These are phyloP conservation scores for Tholera decimalis DNA, from an alignment of 2,888 invertebrate genomes.

Conservation along the genomic window DNA sequence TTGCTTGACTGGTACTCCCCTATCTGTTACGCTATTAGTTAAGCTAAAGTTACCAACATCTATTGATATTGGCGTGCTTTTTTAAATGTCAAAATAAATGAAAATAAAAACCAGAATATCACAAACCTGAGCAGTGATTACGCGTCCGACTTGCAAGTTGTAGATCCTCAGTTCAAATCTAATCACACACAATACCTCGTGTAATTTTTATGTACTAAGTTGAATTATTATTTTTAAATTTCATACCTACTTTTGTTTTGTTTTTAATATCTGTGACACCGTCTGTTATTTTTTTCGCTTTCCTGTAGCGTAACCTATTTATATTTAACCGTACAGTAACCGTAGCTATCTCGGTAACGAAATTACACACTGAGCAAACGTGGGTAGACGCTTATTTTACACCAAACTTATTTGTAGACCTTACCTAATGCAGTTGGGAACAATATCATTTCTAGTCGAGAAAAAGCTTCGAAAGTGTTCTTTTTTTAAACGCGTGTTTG, in stretches of 20 bases:
- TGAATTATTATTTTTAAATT: background rate
- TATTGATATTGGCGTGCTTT: too few relatives aligned
- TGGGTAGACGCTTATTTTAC: background rate
- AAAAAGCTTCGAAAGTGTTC: background rate
- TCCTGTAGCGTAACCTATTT: conserved; percentile 13
- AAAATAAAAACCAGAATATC: too few relatives aligned
- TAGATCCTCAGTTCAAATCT: too few relatives aligned
- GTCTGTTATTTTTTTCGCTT: background rate
- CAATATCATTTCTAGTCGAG: conserved; percentile 1
- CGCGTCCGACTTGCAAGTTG: too few relatives aligned
- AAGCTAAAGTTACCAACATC: too few relatives aligned
- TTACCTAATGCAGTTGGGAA: conserved; percentile 19
- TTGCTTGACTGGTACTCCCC: too few relatives aligned
- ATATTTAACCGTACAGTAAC: conserved; percentile 14
- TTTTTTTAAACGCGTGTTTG: background rate
- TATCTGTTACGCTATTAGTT: background rate
- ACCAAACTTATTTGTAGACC: conserved; percentile 18
- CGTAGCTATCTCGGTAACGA: conserved; percentile 11
- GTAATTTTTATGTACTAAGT: too few relatives aligned
- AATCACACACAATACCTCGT: too few relatives aligned
- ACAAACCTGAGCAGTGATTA: too few relatives aligned
- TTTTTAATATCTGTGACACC: too few relatives aligned
- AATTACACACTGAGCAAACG: conserved; percentile 4
- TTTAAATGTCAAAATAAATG: too few relatives aligned
- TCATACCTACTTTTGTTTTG: background rate